Percentiles rank a stretch among this genome's conserved stretches.
These are phyloP conservation scores for Ennomos fuscantarius DNA, from an alignment of 2,888 invertebrate species.

Conservation along the genomic window DNA sequence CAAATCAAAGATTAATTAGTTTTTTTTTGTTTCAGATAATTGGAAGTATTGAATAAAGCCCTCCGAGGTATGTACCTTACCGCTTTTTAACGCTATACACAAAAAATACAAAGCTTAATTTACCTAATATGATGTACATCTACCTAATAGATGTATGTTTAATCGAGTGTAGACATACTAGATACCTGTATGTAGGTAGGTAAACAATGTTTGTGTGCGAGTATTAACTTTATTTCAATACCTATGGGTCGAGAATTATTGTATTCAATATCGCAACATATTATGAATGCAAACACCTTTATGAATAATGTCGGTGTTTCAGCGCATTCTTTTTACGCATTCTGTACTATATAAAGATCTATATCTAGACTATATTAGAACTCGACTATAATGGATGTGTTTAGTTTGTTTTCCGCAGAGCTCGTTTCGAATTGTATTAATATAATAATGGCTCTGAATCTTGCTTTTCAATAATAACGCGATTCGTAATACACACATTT, in stretches of 20 bases:
- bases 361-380: conserved; percentile 51
- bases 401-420: conserved; percentile 59
- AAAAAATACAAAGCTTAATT: too few relatives aligned
- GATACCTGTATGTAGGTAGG: too few relatives aligned
- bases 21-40: conserved; percentile 53
- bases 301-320: conserved; percentile 58
- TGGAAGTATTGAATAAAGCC: conserved; percentile 34
- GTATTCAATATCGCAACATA: conserved; percentile 14
- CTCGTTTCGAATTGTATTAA: conserved; percentile 52
- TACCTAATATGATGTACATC: too few relatives aligned
- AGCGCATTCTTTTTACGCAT: conserved; percentile 57
- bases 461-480: too few relatives aligned
- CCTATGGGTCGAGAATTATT: too few relatives aligned
- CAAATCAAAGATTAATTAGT: not conserved
- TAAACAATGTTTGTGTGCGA: too few relatives aligned
- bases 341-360: conserved; percentile 57
- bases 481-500: too few relatives aligned
- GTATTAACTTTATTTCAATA: too few relatives aligned
- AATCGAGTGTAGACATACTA: too few relatives aligned
- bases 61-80: conserved; percentile 40
- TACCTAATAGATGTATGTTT: too few relatives aligned
- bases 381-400: conserved; percentile 66
- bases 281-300: conserved; percentile 53
- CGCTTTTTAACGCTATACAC: too few relatives aligned
- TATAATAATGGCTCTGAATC: conserved; percentile 41